These are phyloP conservation scores for Choristoneura fumiferana DNA, from an alignment of 1,140 invertebrate species.

Conservation along the genomic window DNA sequence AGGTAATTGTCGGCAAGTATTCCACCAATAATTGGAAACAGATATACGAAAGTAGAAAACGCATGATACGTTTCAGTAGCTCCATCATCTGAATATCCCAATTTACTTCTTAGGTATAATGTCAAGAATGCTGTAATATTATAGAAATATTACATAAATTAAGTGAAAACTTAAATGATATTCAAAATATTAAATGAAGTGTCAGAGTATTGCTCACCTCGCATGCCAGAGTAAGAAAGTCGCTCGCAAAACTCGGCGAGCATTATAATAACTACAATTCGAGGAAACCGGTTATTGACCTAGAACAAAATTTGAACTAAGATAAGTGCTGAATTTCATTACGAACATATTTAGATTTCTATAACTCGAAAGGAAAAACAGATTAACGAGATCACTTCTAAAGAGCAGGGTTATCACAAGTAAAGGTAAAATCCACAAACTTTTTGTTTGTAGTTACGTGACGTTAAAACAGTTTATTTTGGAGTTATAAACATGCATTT, in stretches of 20 bases:
- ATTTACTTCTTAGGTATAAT: conserved; percentile 86
- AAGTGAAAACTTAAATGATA: too few relatives aligned
- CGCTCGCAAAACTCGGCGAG: conserved; percentile 60
- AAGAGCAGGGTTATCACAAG: too few relatives aligned
- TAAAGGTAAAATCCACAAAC: too few relatives aligned
- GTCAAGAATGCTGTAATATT: conserved; percentile 87
- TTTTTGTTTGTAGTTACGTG: too few relatives aligned
- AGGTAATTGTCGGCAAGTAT: conserved; percentile 92
- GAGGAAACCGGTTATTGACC: conserved; percentile 47
- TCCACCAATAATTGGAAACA: conserved; percentile 92
- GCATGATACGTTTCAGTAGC: conserved; percentile 91
- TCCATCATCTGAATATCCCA: conserved; percentile 82
- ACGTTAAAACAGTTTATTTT: too few relatives aligned
- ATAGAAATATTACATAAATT: conserved; percentile 1
- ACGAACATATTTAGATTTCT: too few relatives aligned
- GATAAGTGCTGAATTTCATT: too few relatives aligned
- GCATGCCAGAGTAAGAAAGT: conserved; percentile 65
- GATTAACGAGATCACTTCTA: too few relatives aligned
- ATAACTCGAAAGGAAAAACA: too few relatives aligned
- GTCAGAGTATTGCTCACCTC: conserved; percentile 40
- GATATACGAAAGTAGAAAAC: conserved; percentile 92
- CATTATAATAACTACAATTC: conserved; percentile 53
- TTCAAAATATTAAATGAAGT: too few relatives aligned
- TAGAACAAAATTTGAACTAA: conserved; percentile 30
- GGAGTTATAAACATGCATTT: too few relatives aligned